phyloP scores from a whole-genome alignment of 2,113 vertebrate species.

The Tiliqua scincoides region DNA sequence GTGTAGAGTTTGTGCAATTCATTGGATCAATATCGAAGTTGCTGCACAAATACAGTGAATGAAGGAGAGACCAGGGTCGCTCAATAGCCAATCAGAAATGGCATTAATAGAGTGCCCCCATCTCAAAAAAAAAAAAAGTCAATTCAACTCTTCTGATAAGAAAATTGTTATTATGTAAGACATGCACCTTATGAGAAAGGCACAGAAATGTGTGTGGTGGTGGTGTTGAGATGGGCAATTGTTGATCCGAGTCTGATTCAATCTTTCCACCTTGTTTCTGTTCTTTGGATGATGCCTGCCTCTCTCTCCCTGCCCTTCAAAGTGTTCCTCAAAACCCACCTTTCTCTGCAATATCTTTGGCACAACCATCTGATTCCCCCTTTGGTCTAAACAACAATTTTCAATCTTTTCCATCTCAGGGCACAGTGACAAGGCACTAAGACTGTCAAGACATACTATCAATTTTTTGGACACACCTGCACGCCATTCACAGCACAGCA shows the following conservation, averaged over 20 bases:
- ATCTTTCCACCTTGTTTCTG: background rate
- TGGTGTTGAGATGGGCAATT: rapidly evolving
- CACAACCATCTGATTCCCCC: too few relatives aligned
- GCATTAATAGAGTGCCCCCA: background rate
- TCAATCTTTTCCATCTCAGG: too few relatives aligned
- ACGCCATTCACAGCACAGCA: too few relatives aligned
- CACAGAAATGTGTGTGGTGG: background rate
- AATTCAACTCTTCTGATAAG: background rate
- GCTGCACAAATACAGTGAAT: background rate
- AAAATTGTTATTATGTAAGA: background rate
- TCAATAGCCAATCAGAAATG: conserved; percentile 18
- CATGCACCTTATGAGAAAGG: background rate
- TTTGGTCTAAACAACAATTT: too few relatives aligned
- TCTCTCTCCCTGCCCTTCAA: too few relatives aligned
- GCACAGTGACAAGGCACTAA: too few relatives aligned
- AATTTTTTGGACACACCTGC: too few relatives aligned
- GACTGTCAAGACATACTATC: too few relatives aligned
- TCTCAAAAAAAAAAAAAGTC: background rate
- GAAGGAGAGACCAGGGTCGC: background rate
- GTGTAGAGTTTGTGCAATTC: conserved; percentile 46
- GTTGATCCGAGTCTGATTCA: conserved; percentile 2
- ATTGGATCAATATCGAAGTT: conserved; percentile 42
- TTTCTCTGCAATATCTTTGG: too few relatives aligned
- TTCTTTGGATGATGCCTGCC: too few relatives aligned
- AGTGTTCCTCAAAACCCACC: too few relatives aligned